Conservation (phyloP, 2,797 vertebrate species). For the Propithecus perrieri region DNA sequence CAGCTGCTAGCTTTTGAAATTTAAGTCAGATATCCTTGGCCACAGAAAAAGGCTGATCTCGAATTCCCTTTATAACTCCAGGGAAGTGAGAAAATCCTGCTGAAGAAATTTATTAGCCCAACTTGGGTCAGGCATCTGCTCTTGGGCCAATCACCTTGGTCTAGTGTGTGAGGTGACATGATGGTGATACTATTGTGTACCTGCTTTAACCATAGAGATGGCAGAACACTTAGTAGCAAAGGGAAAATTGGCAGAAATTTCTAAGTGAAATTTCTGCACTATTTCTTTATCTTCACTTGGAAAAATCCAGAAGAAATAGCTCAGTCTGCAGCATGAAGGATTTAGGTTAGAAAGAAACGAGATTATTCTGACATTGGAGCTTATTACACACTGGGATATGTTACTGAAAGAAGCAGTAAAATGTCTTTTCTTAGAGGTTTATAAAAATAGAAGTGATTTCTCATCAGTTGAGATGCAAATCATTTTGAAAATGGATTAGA, state of each 20-base stretch:
- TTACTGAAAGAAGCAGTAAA: slow-evolving; percentile 56
- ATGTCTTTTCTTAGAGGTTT: slow-evolving; percentile 66
- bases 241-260: neutral
- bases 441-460: slow-evolving; percentile 76
- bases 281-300: slow-evolving; percentile 32
- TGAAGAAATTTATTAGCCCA: neutral
- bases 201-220: neutral
- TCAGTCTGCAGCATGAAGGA: slow-evolving; percentile 42
- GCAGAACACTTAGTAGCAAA: neutral
- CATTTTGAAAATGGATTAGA: slow-evolving; percentile 69
- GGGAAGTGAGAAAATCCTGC: neutral
- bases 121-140: neutral
- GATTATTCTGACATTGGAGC: slow-evolving; percentile 63
- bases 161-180: neutral
- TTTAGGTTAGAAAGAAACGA: slow-evolving; percentile 54
- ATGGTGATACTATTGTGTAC: neutral
- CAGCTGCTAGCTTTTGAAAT: neutral
- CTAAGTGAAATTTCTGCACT: neutral
- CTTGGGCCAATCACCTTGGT: neutral
- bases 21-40: neutral
- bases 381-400: slow-evolving; percentile 52
- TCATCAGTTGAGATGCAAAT: slow-evolving; percentile 73
- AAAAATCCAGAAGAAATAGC: slow-evolving; percentile 42
- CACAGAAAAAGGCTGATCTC: neutral
- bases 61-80: neutral